These are phyloP conservation scores for Selenia dentaria DNA, from an alignment of 2,888 invertebrate species.

Conservation along the genomic window DNA sequence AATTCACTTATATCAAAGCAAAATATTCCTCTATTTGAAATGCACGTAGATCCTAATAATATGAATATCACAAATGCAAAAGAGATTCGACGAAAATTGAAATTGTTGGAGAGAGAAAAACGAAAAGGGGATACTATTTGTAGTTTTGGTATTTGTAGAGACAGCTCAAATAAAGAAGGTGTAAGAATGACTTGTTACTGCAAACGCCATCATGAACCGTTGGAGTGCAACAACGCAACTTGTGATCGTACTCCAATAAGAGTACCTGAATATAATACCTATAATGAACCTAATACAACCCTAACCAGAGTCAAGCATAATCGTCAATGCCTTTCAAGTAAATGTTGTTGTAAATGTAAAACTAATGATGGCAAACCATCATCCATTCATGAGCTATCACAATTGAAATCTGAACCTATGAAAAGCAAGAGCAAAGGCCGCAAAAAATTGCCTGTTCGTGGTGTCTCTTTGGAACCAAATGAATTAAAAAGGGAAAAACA, in stretches of 20 bases:
- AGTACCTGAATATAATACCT: no score
- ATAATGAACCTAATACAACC: no score
- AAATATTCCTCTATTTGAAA: constrained; percentile 34
- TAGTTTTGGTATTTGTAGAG: constrained; percentile 19
- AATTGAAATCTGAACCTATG: no score
- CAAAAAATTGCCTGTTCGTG: no score
- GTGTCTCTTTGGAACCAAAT: no score
- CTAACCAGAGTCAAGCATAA: no score
- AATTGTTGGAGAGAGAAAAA: constrained; percentile 25
- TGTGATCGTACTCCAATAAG: constrained; percentile 6
- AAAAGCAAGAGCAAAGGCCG: no score
- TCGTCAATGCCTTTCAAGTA: no score
- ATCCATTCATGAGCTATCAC: no score
- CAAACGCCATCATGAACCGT: constrained; percentile 5
- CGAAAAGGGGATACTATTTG: constrained; percentile 20
- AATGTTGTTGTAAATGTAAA: no score
- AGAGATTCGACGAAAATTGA: constrained; percentile 39
- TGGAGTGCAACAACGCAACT: constrained; percentile 12
- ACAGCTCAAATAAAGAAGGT: constrained; percentile 2
- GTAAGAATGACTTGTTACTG: constrained; percentile 12
- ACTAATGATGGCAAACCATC: no score
- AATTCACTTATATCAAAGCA: not conserved
- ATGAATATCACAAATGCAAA: constrained; percentile 50
- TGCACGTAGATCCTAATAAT: constrained; percentile 44
- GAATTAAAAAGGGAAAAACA: not conserved